Base-by-base conservation (phyloP, 2,797 vertebrate species). In the Artibeus jamaicensis region DNA sequence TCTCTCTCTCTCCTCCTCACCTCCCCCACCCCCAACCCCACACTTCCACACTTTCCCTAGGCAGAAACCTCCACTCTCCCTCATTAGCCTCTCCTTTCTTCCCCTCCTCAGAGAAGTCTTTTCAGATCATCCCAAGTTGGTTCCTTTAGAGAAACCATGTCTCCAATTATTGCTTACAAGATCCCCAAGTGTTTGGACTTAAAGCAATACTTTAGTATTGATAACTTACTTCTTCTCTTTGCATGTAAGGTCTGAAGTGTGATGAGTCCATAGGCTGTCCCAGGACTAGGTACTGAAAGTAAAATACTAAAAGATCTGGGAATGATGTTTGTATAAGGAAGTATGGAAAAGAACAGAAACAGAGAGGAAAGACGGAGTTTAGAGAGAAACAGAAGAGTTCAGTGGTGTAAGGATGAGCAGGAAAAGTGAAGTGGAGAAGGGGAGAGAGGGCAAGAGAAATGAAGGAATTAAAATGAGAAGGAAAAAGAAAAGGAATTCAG, bases 391-490 rank as follows among this genome's bases (percentile, higher is more conserved):
- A 12, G 24, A 19, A 48, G 10, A 22, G 37, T 50, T 29, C 74
- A 32, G 10, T 9, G 24, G 32, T 82, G 15, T 6, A 10, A 55
- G 14, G 29, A 9, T 26, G 11, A 22, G 15, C n/a, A 29, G 68
- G 9, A 32, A 44, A n/a, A 4, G 24, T 48, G 3, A 11, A 32
- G 32, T 46, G 34, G 29, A 68, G 24, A 21, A 79, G 48, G 8
- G 14, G 22, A 55, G 3, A 19, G 1, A 2, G 3, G n/a, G 10
- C 12, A 0, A 37, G 21, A 70, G 57, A 18, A 48, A 42, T 4
- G 24, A 15, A 77, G 9, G 21, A 68, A 18, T 18, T 1, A 39
- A 29, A 53, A 57, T 6, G 15, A 14, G 29, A 68, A 39, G 18
- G 15, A 39, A 86, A n/a, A n/a, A 32, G 26, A 21, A 10, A 50